Evolutionary conservation across 2,888 invertebrate species (phyloP), one percentile per base, ranked within the genome.

Genomic region (Stictocephala bisonia): DNA sequence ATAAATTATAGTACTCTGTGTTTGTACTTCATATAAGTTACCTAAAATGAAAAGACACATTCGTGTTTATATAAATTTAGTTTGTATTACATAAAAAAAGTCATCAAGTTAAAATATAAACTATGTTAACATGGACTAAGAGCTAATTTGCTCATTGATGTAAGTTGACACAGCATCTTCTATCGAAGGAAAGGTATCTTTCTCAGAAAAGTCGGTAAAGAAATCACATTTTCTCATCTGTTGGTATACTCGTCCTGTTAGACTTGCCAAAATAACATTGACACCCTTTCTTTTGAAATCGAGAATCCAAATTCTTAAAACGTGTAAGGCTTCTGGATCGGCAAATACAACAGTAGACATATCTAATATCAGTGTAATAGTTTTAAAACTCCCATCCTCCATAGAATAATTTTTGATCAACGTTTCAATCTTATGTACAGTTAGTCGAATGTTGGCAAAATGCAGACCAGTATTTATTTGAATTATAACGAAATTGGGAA

Each of bases 381-480:
- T n/a, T n/a, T 60, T 20, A 6, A 35, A 7, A 6, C 7, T 6
- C 22, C 15, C 40, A 3, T 6, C n/a, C 4, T 40, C n/a, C n/a
- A n/a, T 22, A 40, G 9, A 1, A 15, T 31, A 22, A 13, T 60
- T 40, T 11, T 35, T 35, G 3, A 60, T 29, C 3, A 60, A n/a
- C 13, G 31, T 13, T 18, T 60, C 24, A 7, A 60, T 60, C 31
- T 35, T 60, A 11, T 60, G 27, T 20, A 35, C 2, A 40, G 22
- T 22, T 9, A 60, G n/a, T 7, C 40, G 13, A 9, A 60, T 20
- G 13, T 60, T 60, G 20, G 60, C 60, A 20, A 60, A 60, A 18
- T 60, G 60, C 11, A 60, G 40, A n/a, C 60, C 60, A 9, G 60
- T 35, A 13, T 60, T n/a, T 2, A 60, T 60, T 24, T 60, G 60